phyloP scores from a whole-genome alignment of 2,888 invertebrate species.

The Antheraea yamamai region DNA sequence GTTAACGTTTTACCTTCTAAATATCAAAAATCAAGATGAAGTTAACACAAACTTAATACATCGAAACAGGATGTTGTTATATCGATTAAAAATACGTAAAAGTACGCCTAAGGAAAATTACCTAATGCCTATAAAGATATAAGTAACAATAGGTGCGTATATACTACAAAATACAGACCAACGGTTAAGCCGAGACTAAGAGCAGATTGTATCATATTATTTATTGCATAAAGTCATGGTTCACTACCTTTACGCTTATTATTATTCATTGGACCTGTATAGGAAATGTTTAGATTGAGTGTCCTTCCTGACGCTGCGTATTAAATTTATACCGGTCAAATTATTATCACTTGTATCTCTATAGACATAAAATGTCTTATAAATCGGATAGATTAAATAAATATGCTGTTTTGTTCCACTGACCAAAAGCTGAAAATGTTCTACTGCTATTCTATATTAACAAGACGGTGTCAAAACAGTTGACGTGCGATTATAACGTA shows the following conservation, averaged over 20 bases:
- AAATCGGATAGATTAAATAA: background rate
- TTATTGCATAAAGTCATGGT: conserved; percentile 66
- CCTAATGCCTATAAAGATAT: background rate
- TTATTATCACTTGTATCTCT: background rate
- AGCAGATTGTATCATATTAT: conserved; percentile 64
- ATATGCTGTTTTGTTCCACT: background rate
- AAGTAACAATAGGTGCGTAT: background rate
- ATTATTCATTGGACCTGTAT: conserved; percentile 60
- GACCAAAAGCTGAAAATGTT: no score
- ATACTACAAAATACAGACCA: conserved; percentile 12
- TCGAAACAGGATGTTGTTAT: no score
- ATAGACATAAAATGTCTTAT: background rate
- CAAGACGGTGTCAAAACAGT: no score
- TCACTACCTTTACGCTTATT: conserved; percentile 64
- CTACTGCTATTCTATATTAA: no score
- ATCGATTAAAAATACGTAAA: no score
- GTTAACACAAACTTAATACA: no score
- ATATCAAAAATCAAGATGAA: no score
- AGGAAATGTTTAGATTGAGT: conserved; percentile 45
- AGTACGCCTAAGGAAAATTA: no score
- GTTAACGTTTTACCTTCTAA: no score
- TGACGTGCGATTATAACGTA: no score
- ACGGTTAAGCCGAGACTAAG: conserved; percentile 36
- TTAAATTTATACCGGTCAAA: conserved; percentile 16
- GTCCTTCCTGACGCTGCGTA: conserved; percentile 25